Evolutionary conservation across 2,113 vertebrate species (phyloP).

Genomic region (Indicator indicator): DNA sequence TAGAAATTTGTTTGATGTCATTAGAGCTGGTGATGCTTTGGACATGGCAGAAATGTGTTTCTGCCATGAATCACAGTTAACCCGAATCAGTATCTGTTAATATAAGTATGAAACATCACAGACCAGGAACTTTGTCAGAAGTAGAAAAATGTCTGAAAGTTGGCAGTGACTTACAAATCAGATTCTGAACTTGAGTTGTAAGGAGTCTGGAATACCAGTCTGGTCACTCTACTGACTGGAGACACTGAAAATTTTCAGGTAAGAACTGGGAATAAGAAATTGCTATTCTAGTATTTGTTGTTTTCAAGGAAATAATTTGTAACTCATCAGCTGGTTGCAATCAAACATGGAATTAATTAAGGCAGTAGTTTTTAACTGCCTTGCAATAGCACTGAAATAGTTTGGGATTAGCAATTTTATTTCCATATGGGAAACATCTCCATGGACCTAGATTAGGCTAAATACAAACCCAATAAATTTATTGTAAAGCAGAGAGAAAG

Average conservation of each 20-base stretch:
- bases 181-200: background rate
- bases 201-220: accelerated
- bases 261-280: background rate
- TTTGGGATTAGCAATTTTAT: background rate
- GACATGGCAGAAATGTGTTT: background rate
- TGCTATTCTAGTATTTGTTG: background rate
- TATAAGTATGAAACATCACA: background rate
- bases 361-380: background rate
- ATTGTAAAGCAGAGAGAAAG: background rate
- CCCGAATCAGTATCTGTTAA: background rate
- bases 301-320: background rate
- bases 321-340: background rate
- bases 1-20: background rate
- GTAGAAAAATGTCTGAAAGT: background rate
- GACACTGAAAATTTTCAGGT: background rate
- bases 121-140: background rate
- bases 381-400: background rate
- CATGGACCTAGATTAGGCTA: background rate
- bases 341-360: background rate
- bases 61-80: background rate
- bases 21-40: background rate
- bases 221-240: background rate
- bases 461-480: background rate
- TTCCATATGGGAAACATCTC: background rate
- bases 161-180: background rate